phyloP scores from a whole-genome alignment of 2,888 invertebrate genomes.

The Idaea straminata region DNA sequence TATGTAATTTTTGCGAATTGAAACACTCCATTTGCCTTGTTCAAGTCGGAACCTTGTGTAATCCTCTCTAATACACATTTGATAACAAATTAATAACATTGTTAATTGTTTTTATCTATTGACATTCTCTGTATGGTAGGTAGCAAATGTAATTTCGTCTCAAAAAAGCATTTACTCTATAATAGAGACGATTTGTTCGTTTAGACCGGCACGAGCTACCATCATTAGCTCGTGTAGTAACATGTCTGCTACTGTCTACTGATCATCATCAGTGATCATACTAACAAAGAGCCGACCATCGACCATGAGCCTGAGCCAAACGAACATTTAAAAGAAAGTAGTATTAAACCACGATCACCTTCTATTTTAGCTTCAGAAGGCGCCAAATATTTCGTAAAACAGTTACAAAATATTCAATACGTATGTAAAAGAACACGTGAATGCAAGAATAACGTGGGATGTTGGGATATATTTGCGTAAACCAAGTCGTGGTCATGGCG shows the following conservation, averaged over 20 bases:
- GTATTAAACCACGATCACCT: conserved; percentile 15
- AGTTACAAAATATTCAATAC: not conserved
- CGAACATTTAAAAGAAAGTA: conserved; percentile 13
- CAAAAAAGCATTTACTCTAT: too few relatives aligned
- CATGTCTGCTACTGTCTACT: not conserved
- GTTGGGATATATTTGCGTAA: not conserved
- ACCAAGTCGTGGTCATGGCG: not conserved
- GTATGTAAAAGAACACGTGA: not conserved
- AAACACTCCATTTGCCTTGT: not conserved
- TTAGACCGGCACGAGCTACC: not conserved
- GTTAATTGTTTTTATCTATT: too few relatives aligned
- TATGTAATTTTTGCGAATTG: not conserved
- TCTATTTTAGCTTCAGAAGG: conserved; percentile 1
- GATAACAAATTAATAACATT: too few relatives aligned
- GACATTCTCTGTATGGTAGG: too few relatives aligned
- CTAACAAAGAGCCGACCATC: not conserved
- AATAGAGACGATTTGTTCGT: too few relatives aligned
- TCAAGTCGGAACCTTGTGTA: not conserved
- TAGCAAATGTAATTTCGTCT: too few relatives aligned
- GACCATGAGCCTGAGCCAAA: conserved; percentile 13
- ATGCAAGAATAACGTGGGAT: not conserved
- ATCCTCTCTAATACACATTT: not conserved
- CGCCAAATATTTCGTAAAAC: not conserved
- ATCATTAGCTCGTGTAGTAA: not conserved
- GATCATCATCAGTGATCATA: not conserved